These are phyloP conservation scores for Pantherophis vulpinus DNA, from an alignment of 2,797 vertebrate species.

Conservation along the genomic window DNA sequence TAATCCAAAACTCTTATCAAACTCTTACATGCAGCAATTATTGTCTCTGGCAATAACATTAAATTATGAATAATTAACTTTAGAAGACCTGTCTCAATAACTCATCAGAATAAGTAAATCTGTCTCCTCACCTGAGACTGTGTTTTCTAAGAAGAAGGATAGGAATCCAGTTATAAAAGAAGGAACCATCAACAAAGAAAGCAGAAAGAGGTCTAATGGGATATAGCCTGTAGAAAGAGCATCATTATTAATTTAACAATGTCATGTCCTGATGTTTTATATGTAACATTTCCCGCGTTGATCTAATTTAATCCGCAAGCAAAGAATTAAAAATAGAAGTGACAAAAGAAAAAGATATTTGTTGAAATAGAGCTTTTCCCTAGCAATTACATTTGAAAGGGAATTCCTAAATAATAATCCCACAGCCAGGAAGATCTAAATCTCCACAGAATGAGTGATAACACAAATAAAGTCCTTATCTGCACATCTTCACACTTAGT, in stretches of 20 bases:
- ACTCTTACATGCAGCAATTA: neutral
- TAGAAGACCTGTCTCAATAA: neutral
- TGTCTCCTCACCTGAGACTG: slow-evolving; percentile 77
- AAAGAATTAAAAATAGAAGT: neutral
- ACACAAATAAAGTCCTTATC: neutral
- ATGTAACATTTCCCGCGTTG: neutral
- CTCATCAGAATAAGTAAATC: neutral
- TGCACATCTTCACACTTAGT: neutral
- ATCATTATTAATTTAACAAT: neutral
- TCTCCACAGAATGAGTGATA: neutral
- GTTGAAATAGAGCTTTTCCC: neutral
- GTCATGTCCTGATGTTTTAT: neutral
- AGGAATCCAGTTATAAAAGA: slow-evolving; percentile 78
- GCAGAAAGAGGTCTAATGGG: slow-evolving; percentile 73
- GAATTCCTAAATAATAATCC: neutral
- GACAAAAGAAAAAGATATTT: neutral
- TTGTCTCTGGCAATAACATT: neutral
- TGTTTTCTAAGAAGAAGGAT: slow-evolving; percentile 83
- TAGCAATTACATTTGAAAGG: neutral
- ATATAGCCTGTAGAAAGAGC: slow-evolving; percentile 65
- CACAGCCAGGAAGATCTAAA: neutral
- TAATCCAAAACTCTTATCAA: neutral
- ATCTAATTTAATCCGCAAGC: neutral
- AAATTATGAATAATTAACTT: neutral
- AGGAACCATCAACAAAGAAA: slow-evolving; percentile 75